Base-by-base conservation (phyloP, 2,888 invertebrate species). In the Micoletzkya japonica region DNA sequence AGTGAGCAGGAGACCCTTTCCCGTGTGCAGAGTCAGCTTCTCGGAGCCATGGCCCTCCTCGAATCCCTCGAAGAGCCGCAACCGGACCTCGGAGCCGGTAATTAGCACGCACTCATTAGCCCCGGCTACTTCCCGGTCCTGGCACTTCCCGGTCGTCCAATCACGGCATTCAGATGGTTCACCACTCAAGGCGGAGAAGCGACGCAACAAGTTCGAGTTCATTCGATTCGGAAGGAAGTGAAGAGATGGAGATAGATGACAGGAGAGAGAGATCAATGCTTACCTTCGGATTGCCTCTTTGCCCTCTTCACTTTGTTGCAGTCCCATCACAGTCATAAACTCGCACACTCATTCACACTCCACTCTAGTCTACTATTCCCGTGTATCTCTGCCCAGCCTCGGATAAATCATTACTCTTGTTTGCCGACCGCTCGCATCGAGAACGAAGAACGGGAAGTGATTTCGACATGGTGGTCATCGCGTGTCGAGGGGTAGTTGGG, bases 201-300 rank as follows among this genome's bases (percentile, higher is more conserved):
- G 84, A 61, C 76, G 83, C 63, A 84, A 84, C 79, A 84, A 84
- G 75, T 84, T 84, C 74, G 84, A 84, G 70, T 84, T 84, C 80
- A 84, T 84, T 64, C 82, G 84, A 52, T 84, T 84, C 73, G 84
- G 84, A 57, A 70, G 83, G 49, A 77, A 82, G 73, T 81, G 37
- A 50, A 28, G 28, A 37, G 36, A 26, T 14, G 44, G 20, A 44
- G 44, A 20, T 20, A 10, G 44, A 44, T 44, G 10, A 10, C 44
- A 44, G 20, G 20, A 44, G 44, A 44, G 20, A 44, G 44, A 44
- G 20, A 14, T 20, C 10, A 14, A 10, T 44, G 44, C 44, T 44
- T 14, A 44, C 44, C 14, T 14, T 44, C 44, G 44, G 14, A 44
- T 44, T 44, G 20, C 14, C 44, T 20, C 44, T 44, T 44, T 44